Evolutionary conservation across 2,888 invertebrate species (phyloP).

Genomic region (Mesodorylaimus sp.): DNA sequence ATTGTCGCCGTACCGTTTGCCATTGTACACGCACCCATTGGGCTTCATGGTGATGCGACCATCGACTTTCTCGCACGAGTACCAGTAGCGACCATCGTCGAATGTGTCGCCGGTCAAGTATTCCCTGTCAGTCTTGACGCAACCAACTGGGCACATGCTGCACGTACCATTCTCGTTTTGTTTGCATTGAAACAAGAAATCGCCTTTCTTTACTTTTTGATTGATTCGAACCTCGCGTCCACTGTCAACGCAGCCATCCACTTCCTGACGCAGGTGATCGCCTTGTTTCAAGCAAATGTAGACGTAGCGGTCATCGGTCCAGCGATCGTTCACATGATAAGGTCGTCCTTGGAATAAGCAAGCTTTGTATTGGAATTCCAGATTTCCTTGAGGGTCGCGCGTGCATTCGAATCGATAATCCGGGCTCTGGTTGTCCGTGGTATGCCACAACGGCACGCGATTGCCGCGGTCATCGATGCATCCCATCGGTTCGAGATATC

Average conservation of each 20-base stretch:
- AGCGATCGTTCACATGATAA: not conserved
- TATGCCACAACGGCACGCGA: too few species aligned
- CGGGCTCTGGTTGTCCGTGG: too few species aligned
- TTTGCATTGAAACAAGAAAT: not conserved
- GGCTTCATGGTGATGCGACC: too few species aligned
- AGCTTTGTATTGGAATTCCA: conserved; percentile 1
- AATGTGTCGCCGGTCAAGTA: conserved; percentile 18
- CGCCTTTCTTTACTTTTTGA: not conserved
- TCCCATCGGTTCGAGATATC: too few species aligned
- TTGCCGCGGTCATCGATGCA: too few species aligned
- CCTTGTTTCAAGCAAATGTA: not conserved
- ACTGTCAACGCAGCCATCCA: not conserved
- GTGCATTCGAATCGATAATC: too few species aligned
- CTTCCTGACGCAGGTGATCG: not conserved
- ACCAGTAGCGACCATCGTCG: not conserved
- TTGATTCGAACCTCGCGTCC: not conserved
- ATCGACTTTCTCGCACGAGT: too few species aligned
- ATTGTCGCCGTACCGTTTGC: too few species aligned
- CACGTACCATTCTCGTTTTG: not conserved
- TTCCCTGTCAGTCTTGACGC: conserved; percentile 18
- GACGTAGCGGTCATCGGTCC: not conserved
- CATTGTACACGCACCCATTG: too few species aligned
- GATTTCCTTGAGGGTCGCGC: not conserved
- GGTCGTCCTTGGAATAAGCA: not conserved
- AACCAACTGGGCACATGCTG: conserved; percentile 14